Conservation (phyloP, 2,113 vertebrate species). For the Argyrosomus japonicus region DNA sequence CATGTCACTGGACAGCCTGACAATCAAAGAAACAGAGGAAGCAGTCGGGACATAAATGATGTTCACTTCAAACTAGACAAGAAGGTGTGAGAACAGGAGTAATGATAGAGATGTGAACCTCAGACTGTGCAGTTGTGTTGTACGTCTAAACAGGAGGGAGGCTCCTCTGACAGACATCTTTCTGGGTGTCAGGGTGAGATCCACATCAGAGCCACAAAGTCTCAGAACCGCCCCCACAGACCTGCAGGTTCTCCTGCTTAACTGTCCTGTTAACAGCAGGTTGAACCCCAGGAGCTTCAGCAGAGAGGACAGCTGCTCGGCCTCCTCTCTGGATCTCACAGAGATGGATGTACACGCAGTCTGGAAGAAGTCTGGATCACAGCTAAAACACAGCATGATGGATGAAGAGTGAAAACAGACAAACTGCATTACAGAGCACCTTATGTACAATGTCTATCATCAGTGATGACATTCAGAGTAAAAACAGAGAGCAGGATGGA, state of each 20-base stretch:
- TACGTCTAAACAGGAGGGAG: not conserved
- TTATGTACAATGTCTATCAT: not conserved
- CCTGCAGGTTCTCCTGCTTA: conserved; percentile 18
- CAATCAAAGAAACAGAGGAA: not conserved
- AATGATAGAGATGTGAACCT: not conserved
- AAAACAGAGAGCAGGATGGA: not conserved
- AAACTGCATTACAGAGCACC: not conserved
- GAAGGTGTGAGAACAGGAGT: rapidly evolving
- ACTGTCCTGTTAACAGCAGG: conserved; percentile 22
- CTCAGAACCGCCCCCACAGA: conserved; percentile 14
- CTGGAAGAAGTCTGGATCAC: conserved; percentile 48
- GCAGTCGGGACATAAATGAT: not conserved
- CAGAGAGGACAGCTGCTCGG: conserved; percentile 31
- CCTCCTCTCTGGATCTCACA: conserved; percentile 36
- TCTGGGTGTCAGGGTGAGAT: conserved; percentile 39
- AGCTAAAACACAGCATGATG: conserved; percentile 15
- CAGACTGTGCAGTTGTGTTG: conserved; percentile 36
- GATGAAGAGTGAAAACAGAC: not conserved
- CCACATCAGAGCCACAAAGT: conserved; percentile 25
- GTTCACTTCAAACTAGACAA: not conserved
- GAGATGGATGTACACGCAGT: not conserved
- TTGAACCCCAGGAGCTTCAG: not conserved
- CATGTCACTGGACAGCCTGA: conserved; percentile 29
- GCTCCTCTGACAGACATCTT: conserved; percentile 37
- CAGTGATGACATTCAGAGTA: not conserved